These are phyloP conservation scores for Scolopax bukidnonensis DNA, from an alignment of 2,797 vertebrate species.

Conservation along the genomic window DNA sequence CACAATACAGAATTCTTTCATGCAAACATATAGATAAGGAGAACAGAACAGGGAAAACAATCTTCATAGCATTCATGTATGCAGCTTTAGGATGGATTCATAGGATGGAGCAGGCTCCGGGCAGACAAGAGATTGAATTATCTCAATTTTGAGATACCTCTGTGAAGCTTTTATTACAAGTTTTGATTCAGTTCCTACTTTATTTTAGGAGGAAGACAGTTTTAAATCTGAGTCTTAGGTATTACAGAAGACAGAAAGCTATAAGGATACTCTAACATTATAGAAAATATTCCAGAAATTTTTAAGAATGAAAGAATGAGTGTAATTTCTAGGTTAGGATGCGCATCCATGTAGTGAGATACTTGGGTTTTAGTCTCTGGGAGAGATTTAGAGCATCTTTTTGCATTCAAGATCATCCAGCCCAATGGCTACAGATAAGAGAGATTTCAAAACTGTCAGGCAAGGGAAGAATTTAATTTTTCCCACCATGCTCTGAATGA, in stretches of 20 bases:
- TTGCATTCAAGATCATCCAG: background rate
- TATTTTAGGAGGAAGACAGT: background rate
- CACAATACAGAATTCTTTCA: background rate
- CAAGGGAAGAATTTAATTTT: background rate
- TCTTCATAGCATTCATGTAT: background rate
- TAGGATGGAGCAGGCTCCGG: background rate
- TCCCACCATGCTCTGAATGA: background rate
- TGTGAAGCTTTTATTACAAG: background rate
- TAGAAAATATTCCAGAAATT: background rate
- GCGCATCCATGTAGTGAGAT: background rate
- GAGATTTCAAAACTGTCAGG: background rate
- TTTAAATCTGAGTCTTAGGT: background rate
- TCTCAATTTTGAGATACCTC: background rate
- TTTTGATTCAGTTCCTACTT: background rate
- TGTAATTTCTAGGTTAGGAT: background rate
- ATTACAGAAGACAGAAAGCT: background rate
- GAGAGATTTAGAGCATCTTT: background rate
- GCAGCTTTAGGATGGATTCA: background rate
- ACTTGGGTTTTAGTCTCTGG: background rate
- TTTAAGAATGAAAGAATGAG: background rate
- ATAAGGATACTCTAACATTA: background rate
- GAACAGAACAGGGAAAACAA: background rate
- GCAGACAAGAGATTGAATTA: background rate
- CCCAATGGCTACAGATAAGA: background rate
- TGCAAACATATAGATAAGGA: background rate